A percentile compares a stretch with the other conserved stretches of the same genome.
phyloP scores from a whole-genome alignment of 2,797 vertebrate genomes.

The Alcedo quadribrachys region DNA sequence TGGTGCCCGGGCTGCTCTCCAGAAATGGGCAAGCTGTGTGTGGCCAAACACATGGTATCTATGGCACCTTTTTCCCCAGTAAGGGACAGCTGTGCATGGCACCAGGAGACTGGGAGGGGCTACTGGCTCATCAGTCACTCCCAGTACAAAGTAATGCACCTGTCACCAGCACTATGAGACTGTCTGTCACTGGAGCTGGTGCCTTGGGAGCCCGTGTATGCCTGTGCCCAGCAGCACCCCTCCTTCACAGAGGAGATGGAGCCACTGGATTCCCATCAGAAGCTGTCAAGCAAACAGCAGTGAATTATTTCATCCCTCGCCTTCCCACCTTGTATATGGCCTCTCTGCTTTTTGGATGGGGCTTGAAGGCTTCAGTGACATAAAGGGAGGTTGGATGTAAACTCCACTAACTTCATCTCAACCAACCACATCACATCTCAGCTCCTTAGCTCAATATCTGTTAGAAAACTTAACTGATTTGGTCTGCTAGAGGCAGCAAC shows the following conservation, averaged over 20 bases:
- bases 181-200: background rate
- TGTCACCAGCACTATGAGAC: fast-evolving
- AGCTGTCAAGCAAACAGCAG: background rate
- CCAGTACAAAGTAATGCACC: background rate
- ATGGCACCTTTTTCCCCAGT: background rate
- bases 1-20: fast-evolving
- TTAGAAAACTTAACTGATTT: background rate
- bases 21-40: fast-evolving
- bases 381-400: background rate
- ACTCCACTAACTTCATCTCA: background rate
- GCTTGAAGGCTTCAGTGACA: background rate
- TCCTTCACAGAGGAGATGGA: background rate
- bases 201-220: background rate
- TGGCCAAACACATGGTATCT: background rate
- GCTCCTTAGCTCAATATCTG: background rate
- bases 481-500: background rate
- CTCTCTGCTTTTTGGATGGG: background rate
- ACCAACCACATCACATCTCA: background rate
- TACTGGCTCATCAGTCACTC: background rate
- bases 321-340: background rate
- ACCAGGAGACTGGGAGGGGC: background rate
- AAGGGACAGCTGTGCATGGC: background rate
- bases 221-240: background rate
- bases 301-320: background rate
- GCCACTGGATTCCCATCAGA: background rate